phyloP scores from a whole-genome alignment of 2,797 vertebrate species.

The Ataeniobius toweri region DNA sequence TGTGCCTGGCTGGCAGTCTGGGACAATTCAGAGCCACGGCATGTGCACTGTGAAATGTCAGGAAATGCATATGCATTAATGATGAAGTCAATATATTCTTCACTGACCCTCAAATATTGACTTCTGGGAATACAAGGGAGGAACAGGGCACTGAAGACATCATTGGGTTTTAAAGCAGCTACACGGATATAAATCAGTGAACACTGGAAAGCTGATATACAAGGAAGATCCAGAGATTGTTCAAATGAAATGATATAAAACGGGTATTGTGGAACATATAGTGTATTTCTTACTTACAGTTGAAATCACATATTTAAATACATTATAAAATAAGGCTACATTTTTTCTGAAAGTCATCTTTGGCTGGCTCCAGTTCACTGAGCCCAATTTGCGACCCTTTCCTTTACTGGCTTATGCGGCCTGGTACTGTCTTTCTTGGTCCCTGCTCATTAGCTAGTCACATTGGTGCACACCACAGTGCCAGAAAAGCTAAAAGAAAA shows the following conservation, averaged over 20 bases:
- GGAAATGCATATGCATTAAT: constrained; percentile 53
- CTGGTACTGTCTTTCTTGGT: no score
- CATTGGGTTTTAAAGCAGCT: constrained; percentile 20
- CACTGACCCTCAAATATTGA: constrained; percentile 42
- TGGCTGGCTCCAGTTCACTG: no score
- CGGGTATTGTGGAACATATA: constrained; percentile 4
- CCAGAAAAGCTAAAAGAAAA: no score
- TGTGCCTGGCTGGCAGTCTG: constrained; percentile 14
- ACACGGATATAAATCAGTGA: constrained; percentile 42
- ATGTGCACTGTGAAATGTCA: constrained; percentile 46
- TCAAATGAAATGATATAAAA: constrained; percentile 25
- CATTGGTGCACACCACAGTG: no score
- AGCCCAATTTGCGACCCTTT: no score
- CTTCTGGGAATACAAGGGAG: constrained; percentile 37
- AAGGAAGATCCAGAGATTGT: constrained; percentile 8
- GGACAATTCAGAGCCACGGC: constrained; percentile 4
- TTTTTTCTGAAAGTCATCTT: no score
- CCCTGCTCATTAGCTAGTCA: no score
- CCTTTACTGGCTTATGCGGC: no score
- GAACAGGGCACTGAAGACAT: constrained; percentile 19
- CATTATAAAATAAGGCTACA: not conserved
- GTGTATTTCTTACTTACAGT: not conserved
- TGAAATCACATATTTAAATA: not conserved
- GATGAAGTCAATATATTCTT: constrained; percentile 43
- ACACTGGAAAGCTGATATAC: not conserved